These are phyloP conservation scores for Caenorhabditis doughertyi DNA, from an alignment of 2,888 invertebrate species.

Conservation along the genomic window DNA sequence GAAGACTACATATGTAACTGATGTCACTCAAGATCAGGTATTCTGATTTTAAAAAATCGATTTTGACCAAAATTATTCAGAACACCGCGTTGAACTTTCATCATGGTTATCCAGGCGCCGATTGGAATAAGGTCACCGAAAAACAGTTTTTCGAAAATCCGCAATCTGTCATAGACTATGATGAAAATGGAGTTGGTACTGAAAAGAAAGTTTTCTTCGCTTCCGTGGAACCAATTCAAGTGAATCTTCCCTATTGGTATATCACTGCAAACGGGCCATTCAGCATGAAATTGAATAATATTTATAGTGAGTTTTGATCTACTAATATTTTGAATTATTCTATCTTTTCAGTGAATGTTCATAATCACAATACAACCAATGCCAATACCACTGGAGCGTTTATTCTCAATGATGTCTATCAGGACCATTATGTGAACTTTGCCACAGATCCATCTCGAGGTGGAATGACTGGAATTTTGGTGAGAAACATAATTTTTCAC, in stretches of 20 bases:
- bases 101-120: conserved; percentile 1
- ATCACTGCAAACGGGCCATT: conserved; percentile 33
- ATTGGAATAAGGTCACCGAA: not conserved
- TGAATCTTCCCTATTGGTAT: conserved; percentile 35
- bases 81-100: conserved; percentile 22
- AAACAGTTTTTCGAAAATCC: conserved; percentile 42
- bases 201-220: not conserved
- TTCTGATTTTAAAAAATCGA: too few species aligned
- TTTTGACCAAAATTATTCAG: too few species aligned
- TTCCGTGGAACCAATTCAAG: conserved; percentile 23
- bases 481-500: not conserved
- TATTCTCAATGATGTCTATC: conserved; percentile 5
- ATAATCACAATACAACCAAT: conserved; percentile 12
- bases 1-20: conserved; percentile 15
- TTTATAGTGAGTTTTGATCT: conserved; percentile 7
- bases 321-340: not conserved
- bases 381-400: conserved; percentile 5
- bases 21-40: conserved; percentile 9
- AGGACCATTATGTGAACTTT: conserved; percentile 9
- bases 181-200: not conserved
- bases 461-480: not conserved
- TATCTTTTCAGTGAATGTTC: not conserved
- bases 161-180: not conserved
- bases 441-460: not conserved
- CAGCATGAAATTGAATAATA: not conserved